phyloP scores from a whole-genome alignment of 2,113 vertebrate genomes.

The Notothenia rossii region DNA sequence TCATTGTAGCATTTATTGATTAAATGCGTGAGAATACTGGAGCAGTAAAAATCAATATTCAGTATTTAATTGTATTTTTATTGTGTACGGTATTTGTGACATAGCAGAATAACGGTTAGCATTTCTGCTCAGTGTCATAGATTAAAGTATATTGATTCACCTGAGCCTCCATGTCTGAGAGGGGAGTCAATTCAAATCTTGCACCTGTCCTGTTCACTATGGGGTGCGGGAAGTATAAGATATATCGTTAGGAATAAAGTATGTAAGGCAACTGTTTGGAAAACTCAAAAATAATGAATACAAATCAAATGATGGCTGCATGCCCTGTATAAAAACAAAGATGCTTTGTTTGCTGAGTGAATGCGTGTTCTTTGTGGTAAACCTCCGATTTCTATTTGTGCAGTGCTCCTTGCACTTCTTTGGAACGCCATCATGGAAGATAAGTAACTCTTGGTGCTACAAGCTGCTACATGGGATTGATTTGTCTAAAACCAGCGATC shows the following conservation, averaged over 20 bases:
- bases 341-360: conserved; percentile 6
- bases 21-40: background rate
- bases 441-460: conserved; percentile 58
- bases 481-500: conserved; percentile 63
- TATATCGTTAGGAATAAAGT: background rate
- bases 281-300: background rate
- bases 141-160: background rate
- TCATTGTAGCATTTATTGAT: background rate
- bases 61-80: background rate
- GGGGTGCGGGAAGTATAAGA: background rate
- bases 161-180: background rate
- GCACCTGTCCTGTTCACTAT: background rate
- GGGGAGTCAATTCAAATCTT: background rate
- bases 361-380: conserved; percentile 16
- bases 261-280: background rate
- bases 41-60: background rate
- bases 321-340: conserved; percentile 12
- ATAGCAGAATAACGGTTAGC: background rate
- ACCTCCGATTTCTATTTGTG: conserved; percentile 33
- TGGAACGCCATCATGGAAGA: conserved; percentile 66
- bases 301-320: background rate
- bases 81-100: background rate
- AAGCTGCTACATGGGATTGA: conserved; percentile 60
- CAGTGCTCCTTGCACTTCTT: conserved; percentile 27
- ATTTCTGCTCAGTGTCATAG: background rate